phyloP scores from a whole-genome alignment of 2,888 invertebrate species.

The Melinopterus prodromus region DNA sequence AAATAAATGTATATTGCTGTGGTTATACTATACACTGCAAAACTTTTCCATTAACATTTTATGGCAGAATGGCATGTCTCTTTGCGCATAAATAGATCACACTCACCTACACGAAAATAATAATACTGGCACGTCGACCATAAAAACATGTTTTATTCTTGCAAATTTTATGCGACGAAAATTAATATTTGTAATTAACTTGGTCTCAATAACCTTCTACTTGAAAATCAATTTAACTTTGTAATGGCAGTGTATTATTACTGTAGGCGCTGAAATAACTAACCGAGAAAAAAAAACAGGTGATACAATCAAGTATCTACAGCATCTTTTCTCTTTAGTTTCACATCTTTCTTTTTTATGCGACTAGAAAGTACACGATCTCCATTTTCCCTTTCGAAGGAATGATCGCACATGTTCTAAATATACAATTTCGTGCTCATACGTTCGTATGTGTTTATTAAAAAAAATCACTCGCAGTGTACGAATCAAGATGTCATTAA shows the following conservation, averaged over 20 bases:
- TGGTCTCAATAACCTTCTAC: background rate
- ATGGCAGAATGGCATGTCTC: background rate
- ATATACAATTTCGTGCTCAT: background rate
- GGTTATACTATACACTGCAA: background rate
- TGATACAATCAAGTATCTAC: background rate
- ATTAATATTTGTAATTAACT: too few species aligned
- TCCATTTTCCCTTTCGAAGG: slow-evolving; percentile 8
- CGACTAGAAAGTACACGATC: slow-evolving; percentile 20
- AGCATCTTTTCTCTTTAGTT: slow-evolving; percentile 23
- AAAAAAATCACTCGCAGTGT: background rate
- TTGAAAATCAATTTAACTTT: background rate
- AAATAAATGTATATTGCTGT: background rate
- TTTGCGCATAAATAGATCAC: background rate
- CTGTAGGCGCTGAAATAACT: too few species aligned
- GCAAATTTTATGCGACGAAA: background rate
- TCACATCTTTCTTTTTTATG: slow-evolving; percentile 18
- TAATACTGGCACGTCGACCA: background rate
- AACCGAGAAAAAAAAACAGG: background rate
- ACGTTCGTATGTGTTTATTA: background rate
- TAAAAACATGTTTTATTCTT: background rate
- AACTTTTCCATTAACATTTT: slow-evolving; percentile 4
- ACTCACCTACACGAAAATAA: background rate
- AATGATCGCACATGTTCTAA: slow-evolving; percentile 4
- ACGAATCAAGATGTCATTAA: background rate
- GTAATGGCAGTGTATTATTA: too few species aligned